Conservation (phyloP, 2,888 invertebrate species). For the Scaptomyza flava region DNA sequence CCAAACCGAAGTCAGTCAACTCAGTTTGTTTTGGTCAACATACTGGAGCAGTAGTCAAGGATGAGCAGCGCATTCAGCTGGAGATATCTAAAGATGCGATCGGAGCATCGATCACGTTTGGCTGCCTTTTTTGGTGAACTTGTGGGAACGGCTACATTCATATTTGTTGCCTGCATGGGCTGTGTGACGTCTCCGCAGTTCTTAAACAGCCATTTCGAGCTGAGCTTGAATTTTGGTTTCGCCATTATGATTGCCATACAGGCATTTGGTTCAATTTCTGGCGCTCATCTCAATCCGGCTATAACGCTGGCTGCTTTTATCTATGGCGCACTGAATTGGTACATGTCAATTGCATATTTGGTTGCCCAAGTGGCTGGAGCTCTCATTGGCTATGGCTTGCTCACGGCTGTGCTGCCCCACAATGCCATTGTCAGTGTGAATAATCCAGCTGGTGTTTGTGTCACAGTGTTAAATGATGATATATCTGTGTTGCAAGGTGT, state of each 20-base stretch:
- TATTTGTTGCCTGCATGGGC: constrained; percentile 91
- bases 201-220: constrained; percentile 78
- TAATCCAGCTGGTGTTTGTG: constrained; percentile 84
- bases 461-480: constrained; percentile 86
- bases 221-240: constrained; percentile 86
- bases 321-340: constrained; percentile 70
- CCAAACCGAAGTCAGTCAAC: constrained; percentile 4
- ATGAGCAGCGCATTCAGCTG: constrained; percentile 27
- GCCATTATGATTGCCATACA: constrained; percentile 88
- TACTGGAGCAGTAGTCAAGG: constrained; percentile 57
- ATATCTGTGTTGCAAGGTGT: constrained; percentile 86
- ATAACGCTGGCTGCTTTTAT: constrained; percentile 88
- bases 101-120: constrained; percentile 37
- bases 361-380: constrained; percentile 88
- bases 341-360: constrained; percentile 86
- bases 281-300: constrained; percentile 91
- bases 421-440: constrained; percentile 69
- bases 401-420: constrained; percentile 86
- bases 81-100: constrained; percentile 37
- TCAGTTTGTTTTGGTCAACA: constrained; percentile 49
- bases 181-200: constrained; percentile 82
- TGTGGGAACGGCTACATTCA: constrained; percentile 87
- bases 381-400: constrained; percentile 88
- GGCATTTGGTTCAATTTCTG: constrained; percentile 90
- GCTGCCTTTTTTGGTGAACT: constrained; percentile 86